Evolutionary conservation across 1,140 invertebrate genomes (phyloP).

Genomic region (Zeugodacus cucurbitae): DNA sequence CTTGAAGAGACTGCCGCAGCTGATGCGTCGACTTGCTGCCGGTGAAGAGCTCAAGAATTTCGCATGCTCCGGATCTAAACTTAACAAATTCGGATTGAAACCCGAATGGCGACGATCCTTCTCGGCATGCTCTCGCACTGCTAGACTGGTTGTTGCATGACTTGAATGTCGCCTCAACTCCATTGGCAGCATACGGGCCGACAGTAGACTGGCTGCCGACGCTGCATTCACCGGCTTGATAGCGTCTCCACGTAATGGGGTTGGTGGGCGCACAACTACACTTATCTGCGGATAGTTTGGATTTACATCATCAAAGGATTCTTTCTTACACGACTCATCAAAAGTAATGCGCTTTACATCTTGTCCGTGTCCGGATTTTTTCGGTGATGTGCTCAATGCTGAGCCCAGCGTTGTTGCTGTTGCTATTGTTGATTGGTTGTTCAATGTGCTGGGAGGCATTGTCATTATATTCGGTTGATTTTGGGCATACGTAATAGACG

Average conservation of each 20-base stretch:
- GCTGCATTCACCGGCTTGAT: slow-evolving; percentile 49
- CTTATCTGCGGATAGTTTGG: slow-evolving; percentile 71
- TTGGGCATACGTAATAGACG: no score
- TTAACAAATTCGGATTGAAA: slow-evolving; percentile 71
- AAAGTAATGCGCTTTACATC: slow-evolving; percentile 67
- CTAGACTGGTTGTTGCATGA: slow-evolving; percentile 61
- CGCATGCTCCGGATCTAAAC: slow-evolving; percentile 71
- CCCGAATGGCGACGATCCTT: slow-evolving; percentile 68
- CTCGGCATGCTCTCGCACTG: slow-evolving; percentile 63
- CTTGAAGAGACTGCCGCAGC: slow-evolving; percentile 81
- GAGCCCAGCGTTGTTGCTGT: slow-evolving; percentile 46
- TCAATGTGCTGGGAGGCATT: slow-evolving; percentile 46
- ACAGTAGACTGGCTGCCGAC: slow-evolving; percentile 45
- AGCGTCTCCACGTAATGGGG: slow-evolving; percentile 68
- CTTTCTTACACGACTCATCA: slow-evolving; percentile 67
- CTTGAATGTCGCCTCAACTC: slow-evolving; percentile 64
- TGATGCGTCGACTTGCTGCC: slow-evolving; percentile 80
- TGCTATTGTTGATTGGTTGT: slow-evolving; percentile 43
- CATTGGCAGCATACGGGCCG: slow-evolving; percentile 51
- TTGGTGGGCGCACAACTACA: slow-evolving; percentile 78
- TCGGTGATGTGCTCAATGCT: slow-evolving; percentile 54
- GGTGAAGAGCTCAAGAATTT: slow-evolving; percentile 75
- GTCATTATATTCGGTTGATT: slow-evolving; percentile 46
- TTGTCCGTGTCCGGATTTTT: slow-evolving; percentile 63
- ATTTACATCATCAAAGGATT: slow-evolving; percentile 67